phyloP scores from a whole-genome alignment of 2,888 invertebrate genomes.

The Drosophila basisetae region DNA sequence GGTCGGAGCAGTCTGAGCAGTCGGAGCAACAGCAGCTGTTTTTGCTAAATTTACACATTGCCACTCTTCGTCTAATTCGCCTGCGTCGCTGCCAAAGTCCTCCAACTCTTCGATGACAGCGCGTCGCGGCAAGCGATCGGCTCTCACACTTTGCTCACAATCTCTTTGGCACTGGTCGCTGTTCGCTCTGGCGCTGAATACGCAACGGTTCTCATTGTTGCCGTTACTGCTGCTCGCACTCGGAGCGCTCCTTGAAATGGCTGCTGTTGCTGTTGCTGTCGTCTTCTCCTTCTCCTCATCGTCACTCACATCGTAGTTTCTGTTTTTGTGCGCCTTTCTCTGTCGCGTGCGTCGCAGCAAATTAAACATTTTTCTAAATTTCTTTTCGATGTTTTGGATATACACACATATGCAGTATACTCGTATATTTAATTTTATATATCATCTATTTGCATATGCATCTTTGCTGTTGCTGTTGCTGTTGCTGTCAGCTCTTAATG shows the following conservation, averaged over 20 bases:
- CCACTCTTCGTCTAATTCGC: conserved; percentile 42
- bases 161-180: conserved; percentile 20
- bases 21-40: conserved; percentile 65
- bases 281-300: conserved; percentile 45
- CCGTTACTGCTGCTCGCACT: conserved; percentile 29
- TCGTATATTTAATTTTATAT: conserved; percentile 32
- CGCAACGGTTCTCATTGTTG: conserved; percentile 43
- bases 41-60: conserved; percentile 78
- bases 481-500: background rate
- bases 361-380: conserved; percentile 74
- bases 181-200: conserved; percentile 53
- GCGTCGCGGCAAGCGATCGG: conserved; percentile 41
- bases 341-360: conserved; percentile 80
- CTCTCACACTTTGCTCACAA: conserved; percentile 3
- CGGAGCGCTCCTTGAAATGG: conserved; percentile 35
- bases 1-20: background rate
- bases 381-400: conserved; percentile 9
- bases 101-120: conserved; percentile 79
- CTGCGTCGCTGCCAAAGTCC: conserved; percentile 68
- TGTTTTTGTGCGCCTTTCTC: conserved; percentile 66
- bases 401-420: conserved; percentile 9
- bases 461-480: conserved; percentile 21
- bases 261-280: conserved; percentile 12
- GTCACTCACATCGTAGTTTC: conserved; percentile 49
- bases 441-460: conserved; percentile 42